A percentile compares a stretch with the other conserved stretches of the same genome.
These are phyloP conservation scores for Orcinus orca DNA, from an alignment of 2,113 vertebrate genomes.

Conservation along the genomic window DNA sequence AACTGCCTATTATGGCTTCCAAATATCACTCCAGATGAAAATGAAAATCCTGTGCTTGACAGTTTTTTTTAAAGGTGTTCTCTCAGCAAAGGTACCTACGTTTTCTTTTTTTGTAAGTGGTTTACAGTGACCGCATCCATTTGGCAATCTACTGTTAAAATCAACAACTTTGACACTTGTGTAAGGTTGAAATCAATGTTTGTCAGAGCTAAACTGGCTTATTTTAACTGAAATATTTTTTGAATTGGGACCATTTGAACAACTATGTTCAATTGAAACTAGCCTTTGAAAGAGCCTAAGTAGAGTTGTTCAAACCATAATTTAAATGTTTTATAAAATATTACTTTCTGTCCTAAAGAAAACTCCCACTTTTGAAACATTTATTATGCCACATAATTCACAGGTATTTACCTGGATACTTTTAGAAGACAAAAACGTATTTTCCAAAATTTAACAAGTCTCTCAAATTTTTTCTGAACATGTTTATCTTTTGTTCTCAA, in stretches of 20 bases:
- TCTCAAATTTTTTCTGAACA: not conserved
- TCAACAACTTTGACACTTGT: constrained; percentile 75
- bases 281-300: constrained; percentile 74
- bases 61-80: constrained; percentile 72
- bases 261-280: constrained; percentile 74
- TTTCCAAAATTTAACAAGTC: not conserved
- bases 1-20: not conserved
- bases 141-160: constrained; percentile 76
- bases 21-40: constrained; percentile 62
- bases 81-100: constrained; percentile 68
- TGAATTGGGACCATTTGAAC: constrained; percentile 69
- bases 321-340: constrained; percentile 74
- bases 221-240: constrained; percentile 53
- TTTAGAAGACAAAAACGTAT: not conserved
- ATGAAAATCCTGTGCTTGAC: constrained; percentile 66
- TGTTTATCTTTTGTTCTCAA: not conserved
- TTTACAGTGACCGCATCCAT: constrained; percentile 73
- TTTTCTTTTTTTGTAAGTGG: constrained; percentile 52
- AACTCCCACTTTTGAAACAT: constrained; percentile 38
- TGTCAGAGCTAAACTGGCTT: constrained; percentile 73
- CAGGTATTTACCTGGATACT: not conserved
- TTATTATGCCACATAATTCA: constrained; percentile 57
- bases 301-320: constrained; percentile 71
- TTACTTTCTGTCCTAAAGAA: constrained; percentile 71
- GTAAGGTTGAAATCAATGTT: constrained; percentile 75